Conservation (phyloP, 2,888 invertebrate genomes). For the Gymnosoma rotundatum region DNA sequence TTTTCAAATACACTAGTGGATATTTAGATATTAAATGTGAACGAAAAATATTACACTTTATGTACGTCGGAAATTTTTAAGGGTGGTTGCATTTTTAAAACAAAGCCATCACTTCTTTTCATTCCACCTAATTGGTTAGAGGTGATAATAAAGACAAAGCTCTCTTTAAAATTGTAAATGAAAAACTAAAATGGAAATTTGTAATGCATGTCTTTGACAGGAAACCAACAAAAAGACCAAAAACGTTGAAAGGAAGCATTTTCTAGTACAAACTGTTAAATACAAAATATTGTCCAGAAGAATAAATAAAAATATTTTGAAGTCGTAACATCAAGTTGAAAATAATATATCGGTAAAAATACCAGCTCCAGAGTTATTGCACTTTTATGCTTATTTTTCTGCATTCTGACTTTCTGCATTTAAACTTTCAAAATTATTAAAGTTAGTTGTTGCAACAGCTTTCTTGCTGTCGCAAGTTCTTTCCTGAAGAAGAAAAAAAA, state of each 20-base stretch:
- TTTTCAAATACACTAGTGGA: constrained; percentile 13
- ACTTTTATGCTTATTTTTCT: no score
- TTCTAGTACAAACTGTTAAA: no score
- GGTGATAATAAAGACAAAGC: constrained; percentile 45
- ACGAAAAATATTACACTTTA: neutral
- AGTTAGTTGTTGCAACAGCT: no score
- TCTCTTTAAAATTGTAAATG: constrained; percentile 52
- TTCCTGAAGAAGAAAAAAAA: no score
- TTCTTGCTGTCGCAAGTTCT: no score
- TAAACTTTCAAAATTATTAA: no score
- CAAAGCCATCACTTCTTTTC: constrained; percentile 10
- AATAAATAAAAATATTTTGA: no score
- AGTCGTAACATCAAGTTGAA: no score
- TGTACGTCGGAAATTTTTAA: constrained; percentile 26
- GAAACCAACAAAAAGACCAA: neutral
- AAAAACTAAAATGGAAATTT: constrained; percentile 34
- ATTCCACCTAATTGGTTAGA: constrained; percentile 4
- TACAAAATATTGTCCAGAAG: no score
- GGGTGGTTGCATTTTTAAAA: constrained; percentile 37
- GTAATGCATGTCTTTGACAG: constrained; percentile 46
- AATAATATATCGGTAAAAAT: no score
- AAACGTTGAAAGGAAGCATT: neutral
- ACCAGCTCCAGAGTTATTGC: no score
- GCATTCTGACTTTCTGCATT: no score
- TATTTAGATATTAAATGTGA: constrained; percentile 34